phyloP scores from a whole-genome alignment of 2,113 vertebrate species.

The Antigone vipio region DNA sequence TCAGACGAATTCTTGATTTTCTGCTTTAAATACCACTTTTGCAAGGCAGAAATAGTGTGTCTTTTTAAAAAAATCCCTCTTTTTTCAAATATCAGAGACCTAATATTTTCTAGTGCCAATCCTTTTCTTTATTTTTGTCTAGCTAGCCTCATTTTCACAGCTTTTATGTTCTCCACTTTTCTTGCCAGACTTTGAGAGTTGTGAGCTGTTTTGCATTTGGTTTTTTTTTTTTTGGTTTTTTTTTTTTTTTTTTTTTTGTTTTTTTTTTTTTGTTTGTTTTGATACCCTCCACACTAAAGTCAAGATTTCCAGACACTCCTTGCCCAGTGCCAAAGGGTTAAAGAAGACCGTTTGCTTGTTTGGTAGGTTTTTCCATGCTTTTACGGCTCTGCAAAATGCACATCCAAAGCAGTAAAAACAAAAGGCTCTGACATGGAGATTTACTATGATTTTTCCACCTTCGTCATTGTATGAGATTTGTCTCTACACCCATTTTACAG shows the following conservation, averaged over 20 bases:
- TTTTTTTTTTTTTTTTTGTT: neutral
- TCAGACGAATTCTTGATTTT: neutral
- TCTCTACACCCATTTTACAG: constrained; percentile 30
- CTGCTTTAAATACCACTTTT: neutral
- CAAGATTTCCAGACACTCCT: constrained; percentile 54
- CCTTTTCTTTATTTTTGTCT: constrained; percentile 5
- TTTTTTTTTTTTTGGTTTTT: neutral
- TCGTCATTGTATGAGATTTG: constrained; percentile 28
- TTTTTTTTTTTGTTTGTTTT: constrained; percentile 12
- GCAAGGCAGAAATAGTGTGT: neutral
- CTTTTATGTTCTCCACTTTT: constrained; percentile 35
- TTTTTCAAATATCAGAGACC: neutral
- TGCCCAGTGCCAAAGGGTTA: constrained; percentile 51
- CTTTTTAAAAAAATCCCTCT: neutral
- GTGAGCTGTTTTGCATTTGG: neutral
- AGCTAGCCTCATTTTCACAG: constrained; percentile 43
- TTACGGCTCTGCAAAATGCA: constrained; percentile 18
- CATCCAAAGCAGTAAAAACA: constrained; percentile 39
- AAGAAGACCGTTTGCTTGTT: constrained; percentile 22
- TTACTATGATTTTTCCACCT: constrained; percentile 47
- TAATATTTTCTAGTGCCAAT: constrained; percentile 7
- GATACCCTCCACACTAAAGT: constrained; percentile 35
- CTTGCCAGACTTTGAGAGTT: constrained; percentile 35
- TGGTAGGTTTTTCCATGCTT: constrained; percentile 53
- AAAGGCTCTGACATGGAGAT: constrained; percentile 43